A percentile compares a stretch with the other conserved stretches of the same genome.
phyloP scores from a whole-genome alignment of 1,140 invertebrate genomes.

The Zaprionus ghesquierei region DNA sequence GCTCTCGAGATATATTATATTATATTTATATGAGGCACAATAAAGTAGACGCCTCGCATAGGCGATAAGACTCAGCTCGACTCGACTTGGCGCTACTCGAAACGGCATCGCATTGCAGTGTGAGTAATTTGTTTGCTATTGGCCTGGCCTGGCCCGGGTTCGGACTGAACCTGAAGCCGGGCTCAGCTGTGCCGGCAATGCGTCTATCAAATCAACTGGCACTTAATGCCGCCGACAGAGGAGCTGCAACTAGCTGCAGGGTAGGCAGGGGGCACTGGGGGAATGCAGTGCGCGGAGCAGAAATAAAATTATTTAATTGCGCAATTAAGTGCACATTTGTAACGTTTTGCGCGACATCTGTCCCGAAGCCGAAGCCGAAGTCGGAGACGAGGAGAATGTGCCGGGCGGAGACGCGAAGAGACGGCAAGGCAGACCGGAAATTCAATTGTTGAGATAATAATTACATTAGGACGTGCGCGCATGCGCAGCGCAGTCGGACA shows the following conservation, averaged over 20 bases:
- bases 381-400: conserved; percentile 12
- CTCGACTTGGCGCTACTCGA: neutral
- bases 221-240: conserved; percentile 31
- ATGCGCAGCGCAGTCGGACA: conserved; percentile 51
- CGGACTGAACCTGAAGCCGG: neutral
- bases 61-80: conserved; percentile 49
- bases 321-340: conserved; percentile 82
- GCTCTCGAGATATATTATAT: too few relatives aligned
- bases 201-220: conserved; percentile 32
- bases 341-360: conserved; percentile 82
- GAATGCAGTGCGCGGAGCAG: conserved; percentile 49
- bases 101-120: conserved; percentile 36
- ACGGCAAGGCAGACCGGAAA: conserved; percentile 68
- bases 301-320: conserved; percentile 82
- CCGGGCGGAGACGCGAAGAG: conserved; percentile 24
- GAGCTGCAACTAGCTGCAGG: neutral
- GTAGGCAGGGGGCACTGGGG: neutral
- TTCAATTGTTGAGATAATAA: conserved; percentile 82
- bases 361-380: conserved; percentile 53
- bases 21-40: too few relatives aligned
- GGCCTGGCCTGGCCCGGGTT: neutral
- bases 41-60: conserved; percentile 63
- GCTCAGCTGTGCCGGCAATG: neutral
- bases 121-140: conserved; percentile 70
- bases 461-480: conserved; percentile 82